Conservation (phyloP, 2,113 vertebrate genomes). For the Heteronetta atricapilla region DNA sequence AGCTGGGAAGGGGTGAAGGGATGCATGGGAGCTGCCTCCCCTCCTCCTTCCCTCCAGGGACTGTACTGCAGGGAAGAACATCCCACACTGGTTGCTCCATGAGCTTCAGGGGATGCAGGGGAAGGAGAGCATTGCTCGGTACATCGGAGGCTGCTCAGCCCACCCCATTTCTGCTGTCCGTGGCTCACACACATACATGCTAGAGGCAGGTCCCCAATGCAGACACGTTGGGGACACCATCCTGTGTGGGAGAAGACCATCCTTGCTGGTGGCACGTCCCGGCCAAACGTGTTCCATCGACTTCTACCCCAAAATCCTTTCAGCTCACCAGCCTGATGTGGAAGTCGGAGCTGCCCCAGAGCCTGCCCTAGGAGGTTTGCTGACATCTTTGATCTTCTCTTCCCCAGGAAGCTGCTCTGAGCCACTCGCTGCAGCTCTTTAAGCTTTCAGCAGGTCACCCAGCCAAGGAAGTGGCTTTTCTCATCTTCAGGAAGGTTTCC, state of each 20-base stretch:
- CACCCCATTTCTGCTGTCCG: neutral
- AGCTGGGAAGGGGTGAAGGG: neutral
- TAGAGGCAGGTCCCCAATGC: too few species aligned
- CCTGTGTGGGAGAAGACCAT: fast-evolving
- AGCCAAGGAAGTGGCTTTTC: neutral
- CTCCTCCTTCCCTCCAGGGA: neutral
- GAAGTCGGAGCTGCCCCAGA: neutral
- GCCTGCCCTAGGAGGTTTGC: neutral
- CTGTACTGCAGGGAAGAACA: neutral
- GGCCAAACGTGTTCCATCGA: fast-evolving
- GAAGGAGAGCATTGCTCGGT: fast-evolving
- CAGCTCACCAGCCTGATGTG: neutral
- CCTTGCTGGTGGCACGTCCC: neutral
- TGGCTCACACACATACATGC: too few species aligned
- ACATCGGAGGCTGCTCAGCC: neutral
- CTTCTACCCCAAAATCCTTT: neutral
- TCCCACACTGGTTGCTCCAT: neutral
- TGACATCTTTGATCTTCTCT: fast-evolving
- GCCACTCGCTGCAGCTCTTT: neutral
- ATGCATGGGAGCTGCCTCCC: neutral
- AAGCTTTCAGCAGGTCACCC: neutral
- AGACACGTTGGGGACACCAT: neutral
- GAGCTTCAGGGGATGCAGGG: neutral
- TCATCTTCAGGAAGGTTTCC: neutral
- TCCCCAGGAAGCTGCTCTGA: neutral